Percentiles rank a stretch among this genome's conserved stretches.
Evolutionary conservation across 2,113 vertebrate species (phyloP).

Genomic region (Syngnathoides biaculeatus): DNA sequence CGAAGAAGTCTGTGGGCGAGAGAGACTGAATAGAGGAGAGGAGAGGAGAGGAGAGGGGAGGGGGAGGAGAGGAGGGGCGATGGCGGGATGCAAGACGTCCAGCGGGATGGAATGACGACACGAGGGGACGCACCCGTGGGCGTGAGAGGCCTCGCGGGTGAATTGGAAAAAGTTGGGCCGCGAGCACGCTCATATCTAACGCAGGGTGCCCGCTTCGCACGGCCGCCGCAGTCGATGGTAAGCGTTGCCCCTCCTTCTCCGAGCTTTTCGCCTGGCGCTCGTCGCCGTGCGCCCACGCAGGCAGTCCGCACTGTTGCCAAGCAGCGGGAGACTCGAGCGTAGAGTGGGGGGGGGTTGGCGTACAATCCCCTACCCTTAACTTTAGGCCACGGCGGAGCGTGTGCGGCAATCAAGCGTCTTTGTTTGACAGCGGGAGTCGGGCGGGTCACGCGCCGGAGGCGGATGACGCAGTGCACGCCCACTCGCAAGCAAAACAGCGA

Average conservation of each 20-base stretch:
- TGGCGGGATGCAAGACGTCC: conserved; percentile 55
- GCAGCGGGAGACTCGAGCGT: conserved; percentile 67
- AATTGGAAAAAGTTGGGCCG: conserved; percentile 8
- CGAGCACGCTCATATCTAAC: conserved; percentile 21
- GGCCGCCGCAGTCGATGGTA: conserved; percentile 47
- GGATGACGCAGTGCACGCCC: conserved; percentile 58
- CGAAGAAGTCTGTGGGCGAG: conserved; percentile 73
- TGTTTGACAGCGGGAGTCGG: conserved; percentile 45
- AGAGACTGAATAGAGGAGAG: conserved; percentile 62
- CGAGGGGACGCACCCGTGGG: conserved; percentile 21
- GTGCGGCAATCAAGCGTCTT: conserved; percentile 48
- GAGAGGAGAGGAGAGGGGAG: conserved; percentile 43
- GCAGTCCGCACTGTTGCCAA: conserved; percentile 70
- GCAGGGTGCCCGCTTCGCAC: neutral
- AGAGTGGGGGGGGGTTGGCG: conserved; percentile 11
- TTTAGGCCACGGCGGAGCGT: conserved; percentile 37
- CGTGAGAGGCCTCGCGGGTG: conserved; percentile 8
- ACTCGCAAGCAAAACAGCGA: conserved; percentile 25
- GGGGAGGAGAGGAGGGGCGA: conserved; percentile 48
- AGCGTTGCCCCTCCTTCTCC: conserved; percentile 56
- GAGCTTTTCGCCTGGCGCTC: conserved; percentile 62
- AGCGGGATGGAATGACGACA: conserved; percentile 45
- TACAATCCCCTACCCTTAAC: conserved; percentile 37
- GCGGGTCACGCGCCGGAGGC: conserved; percentile 53
- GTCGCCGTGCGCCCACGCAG: conserved; percentile 61